phyloP scores from a whole-genome alignment of 2,888 invertebrate species.

The Eurytoma adleriae region DNA sequence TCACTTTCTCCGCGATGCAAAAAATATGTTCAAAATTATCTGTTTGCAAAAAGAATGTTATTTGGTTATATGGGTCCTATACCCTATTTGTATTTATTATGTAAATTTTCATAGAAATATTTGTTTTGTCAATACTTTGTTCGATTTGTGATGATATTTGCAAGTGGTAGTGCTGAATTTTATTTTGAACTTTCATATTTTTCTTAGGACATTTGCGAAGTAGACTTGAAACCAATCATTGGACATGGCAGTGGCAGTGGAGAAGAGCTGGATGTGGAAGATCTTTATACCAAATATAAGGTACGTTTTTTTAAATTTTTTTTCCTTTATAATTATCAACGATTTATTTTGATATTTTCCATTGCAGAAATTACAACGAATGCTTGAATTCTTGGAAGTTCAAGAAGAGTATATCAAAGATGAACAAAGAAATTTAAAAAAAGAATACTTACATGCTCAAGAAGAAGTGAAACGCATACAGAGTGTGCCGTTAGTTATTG shows the following conservation, averaged over 20 bases:
- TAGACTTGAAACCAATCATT: constrained; percentile 81
- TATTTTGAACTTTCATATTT: neutral
- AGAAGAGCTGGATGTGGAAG: constrained; percentile 92
- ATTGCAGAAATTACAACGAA: constrained; percentile 92
- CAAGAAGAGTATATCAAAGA: constrained; percentile 99
- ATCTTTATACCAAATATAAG: constrained; percentile 97
- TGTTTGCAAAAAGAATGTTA: neutral
- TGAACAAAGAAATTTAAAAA: constrained; percentile 98
- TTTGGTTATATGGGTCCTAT: constrained; percentile 33
- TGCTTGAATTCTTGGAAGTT: constrained; percentile 97
- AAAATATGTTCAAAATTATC: too few species aligned
- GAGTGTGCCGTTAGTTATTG: constrained; percentile 98
- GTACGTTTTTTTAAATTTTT: constrained; percentile 74
- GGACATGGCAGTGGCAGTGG: constrained; percentile 84
- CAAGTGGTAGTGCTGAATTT: neutral
- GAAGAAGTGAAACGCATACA: constrained; percentile 99
- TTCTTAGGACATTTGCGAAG: constrained; percentile 81
- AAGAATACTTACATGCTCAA: constrained; percentile 99
- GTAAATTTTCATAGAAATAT: neutral
- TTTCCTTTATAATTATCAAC: neutral
- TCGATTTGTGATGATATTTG: neutral
- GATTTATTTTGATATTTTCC: neutral
- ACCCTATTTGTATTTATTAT: constrained; percentile 10
- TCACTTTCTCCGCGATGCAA: neutral
- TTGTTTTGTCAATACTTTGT: neutral